Base-by-base conservation (phyloP, 2,888 invertebrate species). In the Schrankia costaestrigalis region DNA sequence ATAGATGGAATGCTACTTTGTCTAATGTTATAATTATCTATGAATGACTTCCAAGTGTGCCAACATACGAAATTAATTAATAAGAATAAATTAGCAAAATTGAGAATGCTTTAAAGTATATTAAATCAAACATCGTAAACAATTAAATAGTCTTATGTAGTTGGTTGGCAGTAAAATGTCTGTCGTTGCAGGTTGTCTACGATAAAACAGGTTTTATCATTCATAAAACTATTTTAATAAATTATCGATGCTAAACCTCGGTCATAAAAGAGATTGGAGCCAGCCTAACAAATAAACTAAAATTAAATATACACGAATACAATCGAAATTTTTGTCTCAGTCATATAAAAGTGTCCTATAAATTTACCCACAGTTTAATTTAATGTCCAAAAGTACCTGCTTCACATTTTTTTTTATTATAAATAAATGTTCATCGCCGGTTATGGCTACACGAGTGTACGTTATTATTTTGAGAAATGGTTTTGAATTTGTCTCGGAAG, bases 281-380 rank as follows among this genome's bases (percentile, higher is more conserved):
- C 71, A 68, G 70, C 67, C 79, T 83, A 84, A 84, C 84, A 86
- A 85, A 86, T 84, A 87, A 84, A 87, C 80, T 77, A 84, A 87
- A 83, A 86, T 87, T 87, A 86, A 86, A 86, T 87, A 87, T 85
- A 86, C 85, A 86, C 78, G 81, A 77, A 72, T 66, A 86, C 86
- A 87, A 86, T 85, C 84, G 82, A 84, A 85, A 86, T 85, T 86
- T 86, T 86, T 87, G 87, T 87, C 86, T 87, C 86, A 85, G 78
- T 64, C 83, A 66, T 84, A 87, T 87, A 86, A 86, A 87, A 86
- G 70, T 86, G 87, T 87, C 87, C 85, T 87, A 87, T 86, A 87
- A 87, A 87, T 87, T 86, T 81, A 84, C 78, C 84, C 86, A 77
- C 83, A 84, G 75, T 85, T 86, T 85, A 84, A 87, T 86, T 87